These are phyloP conservation scores for Melanotaenia pygmaea DNA, from an alignment of 2,797 vertebrate species.

Conservation along the genomic window DNA sequence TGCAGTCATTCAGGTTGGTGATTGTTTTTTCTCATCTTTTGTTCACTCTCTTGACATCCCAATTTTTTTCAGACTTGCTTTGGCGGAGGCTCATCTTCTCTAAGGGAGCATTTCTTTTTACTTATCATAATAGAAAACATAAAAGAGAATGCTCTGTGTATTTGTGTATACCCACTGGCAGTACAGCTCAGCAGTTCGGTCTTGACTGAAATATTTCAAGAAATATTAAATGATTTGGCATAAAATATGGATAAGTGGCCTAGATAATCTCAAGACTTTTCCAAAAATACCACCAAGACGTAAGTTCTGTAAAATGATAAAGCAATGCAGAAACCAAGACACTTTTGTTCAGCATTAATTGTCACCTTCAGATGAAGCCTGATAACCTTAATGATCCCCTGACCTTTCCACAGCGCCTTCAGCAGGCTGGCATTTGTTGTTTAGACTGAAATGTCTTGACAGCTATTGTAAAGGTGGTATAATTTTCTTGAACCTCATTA, in stretches of 20 bases:
- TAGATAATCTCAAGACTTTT: not conserved
- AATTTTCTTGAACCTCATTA: slow-evolving; percentile 1
- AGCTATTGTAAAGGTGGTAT: not conserved
- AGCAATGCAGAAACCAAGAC: not conserved
- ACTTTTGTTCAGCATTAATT: not conserved
- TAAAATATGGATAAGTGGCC: not conserved
- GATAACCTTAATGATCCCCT: not conserved
- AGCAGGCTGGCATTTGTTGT: not conserved
- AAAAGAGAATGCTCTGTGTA: not conserved
- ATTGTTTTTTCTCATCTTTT: slow-evolving; percentile 8
- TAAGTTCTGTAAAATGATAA: not conserved
- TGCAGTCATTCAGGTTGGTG: not conserved
- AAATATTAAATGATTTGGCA: not conserved
- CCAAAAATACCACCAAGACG: not conserved
- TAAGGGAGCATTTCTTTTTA: slow-evolving; percentile 18
- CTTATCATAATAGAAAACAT: slow-evolving; percentile 20
- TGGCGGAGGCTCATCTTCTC: slow-evolving; percentile 21
- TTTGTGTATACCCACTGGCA: not conserved
- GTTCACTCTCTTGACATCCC: slow-evolving; percentile 22
- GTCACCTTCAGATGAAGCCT: not conserved
- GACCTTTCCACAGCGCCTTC: not conserved
- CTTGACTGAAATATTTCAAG: slow-evolving; percentile 13
- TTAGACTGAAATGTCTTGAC: slow-evolving; percentile 9
- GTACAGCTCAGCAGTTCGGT: not conserved
- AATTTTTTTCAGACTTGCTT: not conserved